Conservation (phyloP, 2,888 invertebrate species). For the Enoplolaimus lenunculus region DNA sequence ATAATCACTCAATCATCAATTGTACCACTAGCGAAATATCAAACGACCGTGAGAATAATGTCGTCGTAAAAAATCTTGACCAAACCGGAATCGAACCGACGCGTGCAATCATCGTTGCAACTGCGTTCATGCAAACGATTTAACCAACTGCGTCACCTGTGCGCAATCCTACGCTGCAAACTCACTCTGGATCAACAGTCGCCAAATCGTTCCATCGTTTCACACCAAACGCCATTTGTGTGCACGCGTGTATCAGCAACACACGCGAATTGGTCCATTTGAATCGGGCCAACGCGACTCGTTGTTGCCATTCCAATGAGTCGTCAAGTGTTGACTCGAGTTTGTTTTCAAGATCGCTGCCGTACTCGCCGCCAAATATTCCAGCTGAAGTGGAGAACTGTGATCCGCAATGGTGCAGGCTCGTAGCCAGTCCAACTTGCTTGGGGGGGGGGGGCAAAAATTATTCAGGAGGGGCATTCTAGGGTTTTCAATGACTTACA, state of each 20-base stretch:
- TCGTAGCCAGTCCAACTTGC: too few relatives aligned
- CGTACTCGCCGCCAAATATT: conserved; percentile 48
- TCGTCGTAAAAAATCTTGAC: too few relatives aligned
- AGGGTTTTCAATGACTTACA: too few relatives aligned
- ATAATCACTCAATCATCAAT: too few relatives aligned
- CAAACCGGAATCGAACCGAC: too few relatives aligned
- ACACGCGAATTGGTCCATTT: conserved; percentile 46
- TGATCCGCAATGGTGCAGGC: too few relatives aligned
- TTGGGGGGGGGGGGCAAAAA: too few relatives aligned
- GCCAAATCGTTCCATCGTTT: conserved; percentile 45
- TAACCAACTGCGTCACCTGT: background rate
- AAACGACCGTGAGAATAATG: too few relatives aligned
- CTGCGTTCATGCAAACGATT: too few relatives aligned
- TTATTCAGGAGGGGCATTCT: too few relatives aligned
- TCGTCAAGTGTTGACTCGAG: conserved; percentile 47
- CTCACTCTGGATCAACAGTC: conserved; percentile 39
- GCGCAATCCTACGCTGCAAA: background rate
- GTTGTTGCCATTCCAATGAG: conserved; percentile 44
- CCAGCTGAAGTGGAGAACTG: conserved; percentile 41
- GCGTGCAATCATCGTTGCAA: too few relatives aligned
- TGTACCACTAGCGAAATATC: too few relatives aligned
- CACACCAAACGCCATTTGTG: conserved; percentile 45
- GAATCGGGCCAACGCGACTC: conserved; percentile 47
- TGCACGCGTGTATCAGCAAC: conserved; percentile 46
- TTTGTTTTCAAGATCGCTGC: conserved; percentile 46